A percentile compares a stretch with the other conserved stretches of the same genome.
phyloP scores from a whole-genome alignment of 2,888 invertebrate species.

The Thysanoteuthis rhombus region DNA sequence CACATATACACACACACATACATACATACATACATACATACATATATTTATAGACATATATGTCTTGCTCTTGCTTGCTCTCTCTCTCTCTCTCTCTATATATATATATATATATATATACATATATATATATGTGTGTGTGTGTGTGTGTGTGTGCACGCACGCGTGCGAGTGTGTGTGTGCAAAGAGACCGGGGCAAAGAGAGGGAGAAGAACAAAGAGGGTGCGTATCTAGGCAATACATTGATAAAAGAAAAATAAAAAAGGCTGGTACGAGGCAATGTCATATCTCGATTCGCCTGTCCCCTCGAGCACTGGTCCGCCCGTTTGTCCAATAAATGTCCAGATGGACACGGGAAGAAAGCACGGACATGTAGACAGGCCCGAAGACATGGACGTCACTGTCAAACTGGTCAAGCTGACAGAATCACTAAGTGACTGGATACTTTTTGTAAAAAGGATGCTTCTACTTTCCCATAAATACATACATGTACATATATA shows the following conservation, averaged over 20 bases:
- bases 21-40: too few relatives aligned
- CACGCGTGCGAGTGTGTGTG: not conserved
- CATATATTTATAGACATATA: too few relatives aligned
- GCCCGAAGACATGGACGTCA: not conserved
- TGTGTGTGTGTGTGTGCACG: not conserved
- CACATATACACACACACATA: too few relatives aligned
- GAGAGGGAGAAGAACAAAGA: not conserved
- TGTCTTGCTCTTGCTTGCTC: not conserved
- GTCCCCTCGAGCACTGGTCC: not conserved
- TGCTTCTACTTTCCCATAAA: not conserved
- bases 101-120: not conserved
- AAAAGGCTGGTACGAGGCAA: not conserved
- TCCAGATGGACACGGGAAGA: not conserved
- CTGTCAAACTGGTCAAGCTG: not conserved
- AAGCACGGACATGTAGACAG: not conserved
- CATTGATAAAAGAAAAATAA: not conserved
- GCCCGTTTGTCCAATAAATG: not conserved
- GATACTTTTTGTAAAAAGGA: not conserved
- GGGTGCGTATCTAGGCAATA: not conserved
- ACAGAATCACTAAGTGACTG: not conserved
- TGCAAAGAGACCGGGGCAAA: not conserved
- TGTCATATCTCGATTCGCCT: not conserved
- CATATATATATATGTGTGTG: not conserved
- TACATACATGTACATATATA: not conserved
- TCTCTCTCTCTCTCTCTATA: not conserved